These are phyloP conservation scores for Melitaea athalia DNA, from an alignment of 2,888 invertebrate species.

Conservation along the genomic window DNA sequence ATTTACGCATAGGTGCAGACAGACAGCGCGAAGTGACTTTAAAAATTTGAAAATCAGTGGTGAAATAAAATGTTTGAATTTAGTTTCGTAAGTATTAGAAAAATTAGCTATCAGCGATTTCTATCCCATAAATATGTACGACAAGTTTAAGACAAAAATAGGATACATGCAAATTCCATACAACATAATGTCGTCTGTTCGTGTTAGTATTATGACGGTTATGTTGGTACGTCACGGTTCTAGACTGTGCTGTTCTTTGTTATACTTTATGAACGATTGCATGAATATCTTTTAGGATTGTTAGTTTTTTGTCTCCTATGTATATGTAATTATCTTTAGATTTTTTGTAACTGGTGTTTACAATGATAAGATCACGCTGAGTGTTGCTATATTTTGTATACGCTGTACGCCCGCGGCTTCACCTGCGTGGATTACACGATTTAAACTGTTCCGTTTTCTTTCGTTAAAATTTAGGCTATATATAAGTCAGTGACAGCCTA, in stretches of 20 bases:
- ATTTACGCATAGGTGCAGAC: too few species aligned
- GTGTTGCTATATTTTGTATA: neutral
- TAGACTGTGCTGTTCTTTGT: constrained; percentile 40
- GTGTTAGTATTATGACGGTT: constrained; percentile 17
- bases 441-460: too few species aligned
- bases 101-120: too few species aligned
- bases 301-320: constrained; percentile 18
- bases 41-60: too few species aligned
- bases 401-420: neutral
- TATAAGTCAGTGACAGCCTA: too few species aligned
- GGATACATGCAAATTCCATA: neutral
- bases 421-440: too few species aligned
- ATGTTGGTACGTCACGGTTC: constrained; percentile 49
- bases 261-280: constrained; percentile 36
- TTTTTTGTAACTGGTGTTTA: constrained; percentile 2
- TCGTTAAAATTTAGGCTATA: too few species aligned
- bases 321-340: neutral
- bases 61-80: too few species aligned
- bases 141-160: too few species aligned
- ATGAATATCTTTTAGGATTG: constrained; percentile 22
- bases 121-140: neutral
- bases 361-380: neutral
- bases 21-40: too few species aligned
- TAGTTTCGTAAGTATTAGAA: too few species aligned
- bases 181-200: constrained; percentile 6